These are phyloP conservation scores for Petrocephalus microphthalmus DNA, from an alignment of 2,113 vertebrate genomes.

Conservation along the genomic window DNA sequence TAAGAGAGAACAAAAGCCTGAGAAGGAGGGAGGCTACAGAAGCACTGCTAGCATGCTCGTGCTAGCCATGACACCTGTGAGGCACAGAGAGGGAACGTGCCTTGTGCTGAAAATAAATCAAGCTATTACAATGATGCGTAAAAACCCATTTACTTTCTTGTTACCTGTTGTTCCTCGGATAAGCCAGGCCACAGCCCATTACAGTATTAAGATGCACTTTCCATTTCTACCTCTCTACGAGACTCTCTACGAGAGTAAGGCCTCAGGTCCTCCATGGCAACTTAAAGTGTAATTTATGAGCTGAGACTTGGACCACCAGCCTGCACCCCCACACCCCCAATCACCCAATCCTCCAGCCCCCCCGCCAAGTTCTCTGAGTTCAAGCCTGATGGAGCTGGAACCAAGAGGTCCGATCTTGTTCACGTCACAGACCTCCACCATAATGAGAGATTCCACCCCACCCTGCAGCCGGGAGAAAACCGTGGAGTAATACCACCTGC, in stretches of 20 bases:
- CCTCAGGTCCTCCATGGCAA: background rate
- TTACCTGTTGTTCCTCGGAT: background rate
- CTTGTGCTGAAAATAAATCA: background rate
- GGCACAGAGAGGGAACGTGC: background rate
- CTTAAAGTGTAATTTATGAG: slow-evolving; percentile 1
- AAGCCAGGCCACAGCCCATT: background rate
- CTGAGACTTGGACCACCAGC: background rate
- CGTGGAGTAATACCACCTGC: slow-evolving; percentile 22
- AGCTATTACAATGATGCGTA: background rate
- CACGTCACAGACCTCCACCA: background rate
- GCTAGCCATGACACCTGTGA: background rate
- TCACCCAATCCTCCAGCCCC: background rate
- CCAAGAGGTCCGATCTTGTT: background rate
- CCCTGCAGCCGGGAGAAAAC: background rate
- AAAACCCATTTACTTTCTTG: background rate
- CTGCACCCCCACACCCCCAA: background rate
- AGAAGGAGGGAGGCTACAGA: background rate
- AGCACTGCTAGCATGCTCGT: background rate
- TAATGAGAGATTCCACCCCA: background rate
- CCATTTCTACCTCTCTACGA: slow-evolving; percentile 11
- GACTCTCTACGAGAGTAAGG: background rate
- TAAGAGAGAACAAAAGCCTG: background rate
- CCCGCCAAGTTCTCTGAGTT: too few species aligned
- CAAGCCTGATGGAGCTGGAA: background rate
- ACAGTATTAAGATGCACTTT: background rate